These are phyloP conservation scores for Sinelater perroti DNA, from an alignment of 2,888 invertebrate genomes.

Conservation along the genomic window DNA sequence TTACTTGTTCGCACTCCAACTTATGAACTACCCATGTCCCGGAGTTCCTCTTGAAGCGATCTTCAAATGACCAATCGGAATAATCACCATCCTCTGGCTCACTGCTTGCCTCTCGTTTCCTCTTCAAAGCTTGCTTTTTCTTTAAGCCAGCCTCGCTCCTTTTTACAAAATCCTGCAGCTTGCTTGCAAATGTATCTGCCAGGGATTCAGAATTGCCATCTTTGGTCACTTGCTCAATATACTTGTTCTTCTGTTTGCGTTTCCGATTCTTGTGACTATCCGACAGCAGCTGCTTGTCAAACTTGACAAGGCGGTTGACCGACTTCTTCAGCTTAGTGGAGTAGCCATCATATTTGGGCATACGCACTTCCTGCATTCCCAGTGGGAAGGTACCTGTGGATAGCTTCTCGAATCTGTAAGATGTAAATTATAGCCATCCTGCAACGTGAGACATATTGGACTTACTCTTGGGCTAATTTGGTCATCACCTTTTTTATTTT, in stretches of 20 bases:
- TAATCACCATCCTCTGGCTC: background rate
- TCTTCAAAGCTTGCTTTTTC: constrained; percentile 2
- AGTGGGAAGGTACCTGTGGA: constrained; percentile 73
- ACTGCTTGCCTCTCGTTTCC: background rate
- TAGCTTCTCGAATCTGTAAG: constrained; percentile 68
- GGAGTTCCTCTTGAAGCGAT: constrained; percentile 53
- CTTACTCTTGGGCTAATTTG: constrained; percentile 64
- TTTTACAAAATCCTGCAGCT: constrained; percentile 6
- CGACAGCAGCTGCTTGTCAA: constrained; percentile 53
- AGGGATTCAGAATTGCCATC: background rate
- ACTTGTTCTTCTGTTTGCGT: background rate
- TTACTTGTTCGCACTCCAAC: background rate
- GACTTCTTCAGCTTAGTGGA: constrained; percentile 52
- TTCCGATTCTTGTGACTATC: constrained; percentile 49
- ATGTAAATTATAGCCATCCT: no score
- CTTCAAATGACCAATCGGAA: constrained; percentile 43
- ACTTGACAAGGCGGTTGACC: constrained; percentile 53
- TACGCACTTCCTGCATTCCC: constrained; percentile 65
- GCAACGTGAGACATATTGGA: constrained; percentile 30
- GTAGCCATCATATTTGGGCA: constrained; percentile 50
- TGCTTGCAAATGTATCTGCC: constrained; percentile 6
- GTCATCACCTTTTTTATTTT: constrained; percentile 67
- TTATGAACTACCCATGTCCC: constrained; percentile 54
- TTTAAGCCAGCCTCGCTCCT: constrained; percentile 17
- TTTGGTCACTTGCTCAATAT: background rate